phyloP scores from a whole-genome alignment of 2,888 invertebrate genomes.

The Tromatobia lineatoria region DNA sequence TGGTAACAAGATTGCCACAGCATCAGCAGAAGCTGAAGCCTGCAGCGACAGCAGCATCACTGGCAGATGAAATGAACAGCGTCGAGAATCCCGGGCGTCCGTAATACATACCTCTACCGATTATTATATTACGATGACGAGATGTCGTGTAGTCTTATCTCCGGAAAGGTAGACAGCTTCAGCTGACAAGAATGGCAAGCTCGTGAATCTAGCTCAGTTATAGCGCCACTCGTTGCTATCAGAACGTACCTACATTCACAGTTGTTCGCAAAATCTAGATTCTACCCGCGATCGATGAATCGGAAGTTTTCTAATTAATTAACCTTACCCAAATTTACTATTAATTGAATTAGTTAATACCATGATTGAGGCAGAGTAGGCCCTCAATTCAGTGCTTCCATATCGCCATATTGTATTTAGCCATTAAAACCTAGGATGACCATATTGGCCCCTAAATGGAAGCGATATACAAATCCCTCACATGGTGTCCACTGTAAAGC shows the following conservation, averaged over 20 bases:
- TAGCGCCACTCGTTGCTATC: neutral
- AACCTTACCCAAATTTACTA: too few species aligned
- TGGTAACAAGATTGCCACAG: constrained; percentile 66
- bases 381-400: too few species aligned
- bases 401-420: too few species aligned
- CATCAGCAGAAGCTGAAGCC: constrained; percentile 55
- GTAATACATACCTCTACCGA: constrained; percentile 52
- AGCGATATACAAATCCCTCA: too few species aligned
- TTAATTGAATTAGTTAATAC: too few species aligned
- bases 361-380: too few species aligned
- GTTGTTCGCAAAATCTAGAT: neutral
- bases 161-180: constrained; percentile 3
- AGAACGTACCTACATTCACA: neutral
- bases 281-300: neutral
- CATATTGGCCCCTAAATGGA: too few species aligned
- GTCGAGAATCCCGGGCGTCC: constrained; percentile 45
- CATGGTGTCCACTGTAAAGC: too few species aligned
- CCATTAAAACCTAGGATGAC: too few species aligned
- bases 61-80: constrained; percentile 57
- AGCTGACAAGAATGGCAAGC: constrained; percentile 22
- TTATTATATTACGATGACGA: constrained; percentile 67
- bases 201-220: neutral
- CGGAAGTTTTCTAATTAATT: too few species aligned
- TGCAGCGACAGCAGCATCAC: constrained; percentile 36
- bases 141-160: constrained; percentile 27